A percentile compares a stretch with the other conserved stretches of the same genome.
Conservation (phyloP, 2,888 invertebrate species). For the Epiblema foenella region DNA sequence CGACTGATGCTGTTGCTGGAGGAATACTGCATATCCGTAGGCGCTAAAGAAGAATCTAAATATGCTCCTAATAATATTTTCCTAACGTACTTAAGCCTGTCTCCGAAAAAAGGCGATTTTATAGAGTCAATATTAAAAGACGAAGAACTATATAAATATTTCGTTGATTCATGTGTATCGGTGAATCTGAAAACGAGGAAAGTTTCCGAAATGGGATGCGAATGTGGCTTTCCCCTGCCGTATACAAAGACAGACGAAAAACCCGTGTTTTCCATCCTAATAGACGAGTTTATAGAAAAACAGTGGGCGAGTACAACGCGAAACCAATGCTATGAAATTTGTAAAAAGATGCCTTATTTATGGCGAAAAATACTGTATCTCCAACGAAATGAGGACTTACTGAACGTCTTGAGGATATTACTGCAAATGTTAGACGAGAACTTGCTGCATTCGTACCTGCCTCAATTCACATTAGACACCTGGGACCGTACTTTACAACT, state of each 20-base stretch:
- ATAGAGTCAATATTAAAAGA: conserved; percentile 70
- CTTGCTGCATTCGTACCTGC: conserved; percentile 82
- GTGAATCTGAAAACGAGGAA: conserved; percentile 77
- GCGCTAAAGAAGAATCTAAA: conserved; percentile 71
- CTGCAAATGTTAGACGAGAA: conserved; percentile 86
- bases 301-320: conserved; percentile 74
- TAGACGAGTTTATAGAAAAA: conserved; percentile 83
- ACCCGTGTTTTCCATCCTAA: conserved; percentile 82
- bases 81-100: conserved; percentile 70
- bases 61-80: conserved; percentile 75
- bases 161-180: conserved; percentile 85
- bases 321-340: conserved; percentile 80
- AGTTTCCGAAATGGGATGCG: conserved; percentile 77
- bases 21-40: conserved; percentile 73
- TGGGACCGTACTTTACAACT: conserved; percentile 85
- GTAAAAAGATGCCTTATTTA: conserved; percentile 86
- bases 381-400: conserved; percentile 77
- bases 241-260: conserved; percentile 70
- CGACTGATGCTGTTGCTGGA: conserved; percentile 72
- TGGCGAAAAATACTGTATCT: conserved; percentile 85
- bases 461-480: conserved; percentile 82
- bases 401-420: conserved; percentile 82
- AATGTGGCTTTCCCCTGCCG: conserved; percentile 86
- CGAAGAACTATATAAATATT: conserved; percentile 78
- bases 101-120: conserved; percentile 59